Base-by-base conservation (phyloP, 2,888 invertebrate species). In the Orthonychiurus folsomi region DNA sequence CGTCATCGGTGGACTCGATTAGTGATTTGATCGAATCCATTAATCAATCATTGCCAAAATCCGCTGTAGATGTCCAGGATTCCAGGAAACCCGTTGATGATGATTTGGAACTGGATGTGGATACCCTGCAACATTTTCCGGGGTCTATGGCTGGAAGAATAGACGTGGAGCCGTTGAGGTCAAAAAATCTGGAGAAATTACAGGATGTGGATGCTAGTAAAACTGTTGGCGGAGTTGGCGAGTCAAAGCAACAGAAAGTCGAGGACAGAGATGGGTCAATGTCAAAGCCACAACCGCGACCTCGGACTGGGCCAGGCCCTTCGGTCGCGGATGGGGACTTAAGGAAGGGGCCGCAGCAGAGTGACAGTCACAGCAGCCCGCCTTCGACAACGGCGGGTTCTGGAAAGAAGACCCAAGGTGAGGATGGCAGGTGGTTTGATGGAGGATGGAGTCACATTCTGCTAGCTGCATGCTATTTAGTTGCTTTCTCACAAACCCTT, bases 401-500 rank as follows among this genome's bases (percentile, higher is more conserved):
- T 37, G 15, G 37, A 37, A 37, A 37, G 15, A 37, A 37, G 37
- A 5, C 15, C 9, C 9, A 37, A 37, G 37, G 37, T 37, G 37
- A 37, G 37, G 37, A 37, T 5, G 37, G 9, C 37, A 5, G 15
- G 5, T 37, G 37, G 37, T 37, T 37, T 37, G 37, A 15, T 37
- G 37, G 37, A 37, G 63, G 66, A 20, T 72, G 72, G 72, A 71
- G 66, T 69, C 68, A 70, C 61, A 57, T 70, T 52, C 63, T 75
- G 63, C 66, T 74, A 80, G 81, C 87, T 81, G 86, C 87, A 83
- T 86, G 86, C 80, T 85, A 86, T 80, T 85, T 86, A 76, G 76
- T 85, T 80, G 84, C 85, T 82, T 82, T 84, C 78, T 81, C 83
- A 72, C 84, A 84, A 76, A 84, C 85, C 78, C 79, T 87, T 77